Percentiles rank a stretch among this genome's conserved stretches.
Evolutionary conservation across 2,888 invertebrate species (phyloP).

Genomic region (Scaeva pyrastri): DNA sequence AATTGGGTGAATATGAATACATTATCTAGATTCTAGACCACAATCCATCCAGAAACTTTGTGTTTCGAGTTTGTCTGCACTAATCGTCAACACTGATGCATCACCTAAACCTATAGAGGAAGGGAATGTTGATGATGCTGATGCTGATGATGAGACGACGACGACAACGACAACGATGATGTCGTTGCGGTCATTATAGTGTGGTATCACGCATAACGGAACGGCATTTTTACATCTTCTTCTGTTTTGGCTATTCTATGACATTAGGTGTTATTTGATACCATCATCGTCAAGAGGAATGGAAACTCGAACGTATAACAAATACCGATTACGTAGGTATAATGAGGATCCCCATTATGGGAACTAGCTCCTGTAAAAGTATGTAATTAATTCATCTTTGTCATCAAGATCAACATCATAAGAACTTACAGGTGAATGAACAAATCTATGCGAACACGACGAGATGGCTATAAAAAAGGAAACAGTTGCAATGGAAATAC

Average conservation of each 20-base stretch:
- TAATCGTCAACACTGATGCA: no score
- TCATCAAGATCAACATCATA: constrained; percentile 26
- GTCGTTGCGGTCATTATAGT: constrained; percentile 57
- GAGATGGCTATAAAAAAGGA: background rate
- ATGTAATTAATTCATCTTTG: constrained; percentile 47
- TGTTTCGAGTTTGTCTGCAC: constrained; percentile 17
- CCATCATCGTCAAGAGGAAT: constrained; percentile 27
- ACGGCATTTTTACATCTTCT: constrained; percentile 36
- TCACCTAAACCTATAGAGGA: background rate
- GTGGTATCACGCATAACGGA: constrained; percentile 61
- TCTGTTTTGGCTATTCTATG: constrained; percentile 33
- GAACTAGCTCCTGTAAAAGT: constrained; percentile 43
- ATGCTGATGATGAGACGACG: background rate
- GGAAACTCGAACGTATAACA: constrained; percentile 3
- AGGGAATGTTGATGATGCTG: no score
- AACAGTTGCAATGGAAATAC: background rate
- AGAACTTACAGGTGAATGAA: constrained; percentile 55
- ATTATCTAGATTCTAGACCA: constrained; percentile 50
- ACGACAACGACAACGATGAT: constrained; percentile 32
- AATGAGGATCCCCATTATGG: constrained; percentile 36
- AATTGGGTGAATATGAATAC: constrained; percentile 61
- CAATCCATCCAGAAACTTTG: constrained; percentile 12
- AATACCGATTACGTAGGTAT: background rate
- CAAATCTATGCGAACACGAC: background rate
- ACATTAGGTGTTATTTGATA: constrained; percentile 48